Evolutionary conservation across 1,140 invertebrate genomes (phyloP), one percentile per base, ranked within the genome.

Genomic region (Camponotus floridanus): DNA sequence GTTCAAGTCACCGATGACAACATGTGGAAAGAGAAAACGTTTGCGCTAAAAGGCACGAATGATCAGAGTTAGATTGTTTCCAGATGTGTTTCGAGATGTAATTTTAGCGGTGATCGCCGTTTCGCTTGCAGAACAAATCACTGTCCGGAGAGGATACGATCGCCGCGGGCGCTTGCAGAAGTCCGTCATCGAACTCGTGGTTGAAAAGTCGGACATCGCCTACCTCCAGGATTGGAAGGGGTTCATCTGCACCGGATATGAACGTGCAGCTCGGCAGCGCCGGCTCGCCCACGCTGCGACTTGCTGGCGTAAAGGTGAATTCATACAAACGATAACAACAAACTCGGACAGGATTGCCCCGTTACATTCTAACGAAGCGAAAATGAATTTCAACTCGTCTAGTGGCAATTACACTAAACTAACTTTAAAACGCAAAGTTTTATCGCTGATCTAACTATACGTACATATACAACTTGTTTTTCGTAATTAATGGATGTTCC

Each of bases 191-290:
- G 90, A 94, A 93, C 92, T 94, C 93, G 88, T 94, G 94, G 94
- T 86, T 93, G 76, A 93, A 94, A 88, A 94, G 92, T 92, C 93
- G 92, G 85, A 92, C 92, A 86, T 92, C 92, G 90, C 92, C 92
- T 92, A 92, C 89, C 88, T 92, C 88, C 86, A 93, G 92, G 89
- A 90, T 68, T 91, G 93, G 92, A 92, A 93, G 92, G 92, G 92
- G 92, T 87, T 90, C 92, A 88, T 93, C 94, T 90, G 90, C 94
- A 89, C 90, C 93, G 91, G 94, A 95, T 90, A 96, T 96, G 95
- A 96, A 96, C 93, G 94, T 96, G 45, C 95, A 96, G 88, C 91
- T 96, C 84, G 94, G 94, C 85, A 95, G 92, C 88, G 92, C 94
- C 73, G 94, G 94, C 87, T 94, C 95, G 89, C 95, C 95, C 71